Base-by-base conservation (phyloP, 2,797 vertebrate species). In the Phoxinus dragarum region DNA sequence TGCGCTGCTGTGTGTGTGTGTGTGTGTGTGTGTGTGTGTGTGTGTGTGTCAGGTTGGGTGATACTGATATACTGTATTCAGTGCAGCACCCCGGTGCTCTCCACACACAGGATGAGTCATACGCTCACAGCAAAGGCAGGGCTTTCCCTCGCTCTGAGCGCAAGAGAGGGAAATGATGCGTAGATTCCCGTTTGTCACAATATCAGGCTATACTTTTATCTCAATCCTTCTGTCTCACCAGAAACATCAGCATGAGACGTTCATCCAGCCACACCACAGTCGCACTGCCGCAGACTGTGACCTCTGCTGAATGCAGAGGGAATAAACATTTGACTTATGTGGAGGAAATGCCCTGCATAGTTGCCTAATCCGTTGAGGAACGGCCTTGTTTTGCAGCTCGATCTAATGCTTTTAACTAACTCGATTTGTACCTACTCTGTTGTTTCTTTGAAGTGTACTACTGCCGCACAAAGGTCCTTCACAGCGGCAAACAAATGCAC, bases 61-160 rank as follows among this genome's bases (percentile, higher is more conserved):
- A 85, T 74, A 80, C 73, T 85, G 64, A 31, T 79, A 78, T 80
- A 80, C n/a, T 83, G 79, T 80, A 86, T 86, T 80, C 75, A 76
- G 61, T 73, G 66, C 86, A 69, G 85, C 83, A 68, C 72, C 27
- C 59, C 3, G 1, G 23, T 69, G 67, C 79, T 78, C 78, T 81
- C 77, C 85, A 84, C 81, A 71, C 73, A 72, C 81, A 86, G 76
- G 87, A 89, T 89, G 89, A 89, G 82, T 89, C 88, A 89, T 86
- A 76, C 66, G 36, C 75, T 72, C 69, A 71, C 40, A 82, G 80
- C 80, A 71, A 86, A 80, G 61, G 86, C 89, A 86, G 88, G 88
- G 88, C 81, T 86, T 88, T 85, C 85, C 84, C 85, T 90, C 49
- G 21, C 69, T 52, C 61, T 61, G 36, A 56, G 66, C 3, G 0